A percentile compares a stretch with the other conserved stretches of the same genome.
Conservation (phyloP, 2,797 vertebrate genomes). For the Scarus forsteni region DNA sequence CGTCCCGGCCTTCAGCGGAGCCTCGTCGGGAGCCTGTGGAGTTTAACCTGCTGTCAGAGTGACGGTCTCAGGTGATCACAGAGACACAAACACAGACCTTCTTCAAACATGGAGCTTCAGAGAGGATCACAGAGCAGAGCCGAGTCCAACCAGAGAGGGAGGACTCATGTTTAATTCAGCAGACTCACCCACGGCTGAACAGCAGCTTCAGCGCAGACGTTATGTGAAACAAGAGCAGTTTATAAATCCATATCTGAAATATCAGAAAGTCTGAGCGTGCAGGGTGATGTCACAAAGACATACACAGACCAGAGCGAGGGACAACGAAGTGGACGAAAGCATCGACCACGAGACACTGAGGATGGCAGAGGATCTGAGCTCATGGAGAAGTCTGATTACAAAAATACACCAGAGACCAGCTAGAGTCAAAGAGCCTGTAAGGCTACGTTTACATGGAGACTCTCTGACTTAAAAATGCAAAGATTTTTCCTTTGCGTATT, state of each 20-base stretch:
- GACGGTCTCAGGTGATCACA: constrained; percentile 35
- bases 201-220: constrained; percentile 57
- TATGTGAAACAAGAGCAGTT: constrained; percentile 49
- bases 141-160: constrained; percentile 19
- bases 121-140: constrained; percentile 37
- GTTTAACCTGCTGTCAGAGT: constrained; percentile 45
- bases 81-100: constrained; percentile 15
- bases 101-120: constrained; percentile 45
- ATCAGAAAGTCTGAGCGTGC: too few relatives aligned
- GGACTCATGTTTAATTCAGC: constrained; percentile 68
- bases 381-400: too few relatives aligned
- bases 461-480: too few relatives aligned
- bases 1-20: not conserved
- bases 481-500: too few relatives aligned
- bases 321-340: too few relatives aligned
- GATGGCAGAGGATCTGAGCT: too few relatives aligned
- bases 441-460: too few relatives aligned
- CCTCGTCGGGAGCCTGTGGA: not conserved
- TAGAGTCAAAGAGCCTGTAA: too few relatives aligned
- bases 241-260: constrained; percentile 16
- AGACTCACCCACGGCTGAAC: constrained; percentile 58
- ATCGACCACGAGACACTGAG: too few relatives aligned
- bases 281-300: too few relatives aligned
- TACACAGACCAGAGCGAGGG: too few relatives aligned
- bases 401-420: too few relatives aligned